Conservation (phyloP, 2,113 vertebrate genomes). For the Lepus timidus region DNA sequence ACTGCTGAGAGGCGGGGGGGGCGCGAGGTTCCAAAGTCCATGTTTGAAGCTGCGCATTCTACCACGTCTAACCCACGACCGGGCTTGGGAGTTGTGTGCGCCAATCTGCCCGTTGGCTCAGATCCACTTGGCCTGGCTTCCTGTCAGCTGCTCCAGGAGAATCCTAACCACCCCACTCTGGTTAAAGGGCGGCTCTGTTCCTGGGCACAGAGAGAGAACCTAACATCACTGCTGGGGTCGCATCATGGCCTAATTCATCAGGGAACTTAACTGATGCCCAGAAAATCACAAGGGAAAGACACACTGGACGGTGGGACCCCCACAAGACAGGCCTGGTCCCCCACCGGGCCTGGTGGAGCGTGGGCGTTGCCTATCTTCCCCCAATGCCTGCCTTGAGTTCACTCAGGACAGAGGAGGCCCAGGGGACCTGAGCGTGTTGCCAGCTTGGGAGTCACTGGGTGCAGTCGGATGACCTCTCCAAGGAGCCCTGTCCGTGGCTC, state of each 20-base stretch:
- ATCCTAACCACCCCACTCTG: background rate
- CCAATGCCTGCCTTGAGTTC: background rate
- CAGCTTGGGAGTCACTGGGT: accelerated
- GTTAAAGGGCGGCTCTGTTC: background rate
- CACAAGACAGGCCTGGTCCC: background rate
- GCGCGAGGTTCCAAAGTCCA: background rate
- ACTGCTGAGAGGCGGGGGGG: background rate
- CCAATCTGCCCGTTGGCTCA: background rate
- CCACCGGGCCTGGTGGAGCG: too few relatives aligned
- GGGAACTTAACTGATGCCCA: background rate
- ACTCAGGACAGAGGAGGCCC: background rate
- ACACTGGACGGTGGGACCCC: background rate
- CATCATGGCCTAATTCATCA: background rate
- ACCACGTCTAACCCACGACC: background rate
- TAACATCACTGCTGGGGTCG: background rate
- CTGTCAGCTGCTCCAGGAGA: background rate
- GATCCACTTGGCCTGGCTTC: background rate
- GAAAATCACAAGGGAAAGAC: background rate
- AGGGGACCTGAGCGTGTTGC: background rate
- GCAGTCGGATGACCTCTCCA: background rate
- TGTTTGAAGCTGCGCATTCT: background rate
- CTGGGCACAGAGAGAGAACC: too few relatives aligned
- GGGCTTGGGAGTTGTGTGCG: background rate
- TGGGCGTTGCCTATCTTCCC: background rate
- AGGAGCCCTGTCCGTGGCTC: too few relatives aligned